Evolutionary conservation across 2,113 vertebrate species (phyloP).

Genomic region (Columba livia): DNA sequence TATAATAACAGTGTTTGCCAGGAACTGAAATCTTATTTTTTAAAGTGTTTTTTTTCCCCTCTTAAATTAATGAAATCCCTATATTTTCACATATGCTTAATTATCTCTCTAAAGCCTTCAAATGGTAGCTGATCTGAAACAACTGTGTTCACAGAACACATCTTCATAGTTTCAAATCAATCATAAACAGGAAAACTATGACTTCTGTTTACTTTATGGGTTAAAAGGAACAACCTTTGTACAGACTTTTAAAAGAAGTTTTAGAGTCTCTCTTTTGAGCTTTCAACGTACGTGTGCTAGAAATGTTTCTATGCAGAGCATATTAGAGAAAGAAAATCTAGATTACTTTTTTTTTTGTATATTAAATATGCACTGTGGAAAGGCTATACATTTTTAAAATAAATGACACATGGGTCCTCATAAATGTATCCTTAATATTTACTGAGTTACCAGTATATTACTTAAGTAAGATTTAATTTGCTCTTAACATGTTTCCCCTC

Average conservation of each 20-base stretch:
- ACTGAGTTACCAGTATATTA: not conserved
- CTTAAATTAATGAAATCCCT: not conserved
- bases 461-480: not conserved
- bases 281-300: not conserved
- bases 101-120: not conserved
- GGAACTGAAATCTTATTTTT: not conserved
- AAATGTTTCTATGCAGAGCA: fast-evolving
- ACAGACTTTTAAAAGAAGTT: not conserved
- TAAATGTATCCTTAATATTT: not conserved
- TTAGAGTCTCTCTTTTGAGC: not conserved
- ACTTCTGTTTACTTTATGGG: not conserved
- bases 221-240: not conserved
- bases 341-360: not conserved
- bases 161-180: not conserved
- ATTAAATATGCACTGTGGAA: not conserved
- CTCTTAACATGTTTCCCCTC: not conserved
- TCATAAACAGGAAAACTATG: not conserved
- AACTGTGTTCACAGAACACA: not conserved
- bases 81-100: not conserved
- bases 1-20: not conserved
- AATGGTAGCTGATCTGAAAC: not conserved
- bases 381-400: not conserved
- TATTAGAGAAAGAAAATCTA: not conserved
- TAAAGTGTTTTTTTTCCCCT: not conserved
- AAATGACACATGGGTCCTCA: not conserved